A percentile compares a stretch with the other conserved stretches of the same genome.
Conservation (phyloP, 2,888 invertebrate genomes). For the Drosophila helvetica region DNA sequence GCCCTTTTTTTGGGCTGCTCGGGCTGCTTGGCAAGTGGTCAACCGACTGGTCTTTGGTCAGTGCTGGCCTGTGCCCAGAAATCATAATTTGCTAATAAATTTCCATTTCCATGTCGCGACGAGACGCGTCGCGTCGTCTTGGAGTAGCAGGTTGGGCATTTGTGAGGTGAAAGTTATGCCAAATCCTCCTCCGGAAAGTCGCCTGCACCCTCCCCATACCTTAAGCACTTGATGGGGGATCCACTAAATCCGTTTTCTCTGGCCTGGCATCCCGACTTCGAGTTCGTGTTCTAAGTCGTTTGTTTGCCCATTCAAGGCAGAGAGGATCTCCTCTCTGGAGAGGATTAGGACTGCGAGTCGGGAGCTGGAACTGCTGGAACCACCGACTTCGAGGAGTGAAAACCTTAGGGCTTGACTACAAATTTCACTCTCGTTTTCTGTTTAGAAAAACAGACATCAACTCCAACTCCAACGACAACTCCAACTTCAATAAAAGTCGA, state of each 20-base stretch:
- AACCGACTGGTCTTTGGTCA: constrained; percentile 10
- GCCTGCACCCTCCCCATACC: constrained; percentile 10
- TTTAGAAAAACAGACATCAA: constrained; percentile 43
- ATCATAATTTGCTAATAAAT: constrained; percentile 77
- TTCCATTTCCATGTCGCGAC: constrained; percentile 70
- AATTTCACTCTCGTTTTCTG: constrained; percentile 69
- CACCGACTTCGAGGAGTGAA: constrained; percentile 19
- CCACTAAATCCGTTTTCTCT: too few species aligned
- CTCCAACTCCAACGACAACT: neutral
- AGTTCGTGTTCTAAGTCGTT: neutral
- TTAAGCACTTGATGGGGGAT: too few species aligned
- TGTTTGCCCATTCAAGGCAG: neutral
- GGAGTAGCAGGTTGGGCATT: constrained; percentile 50
- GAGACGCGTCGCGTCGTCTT: constrained; percentile 17
- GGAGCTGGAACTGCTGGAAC: neutral
- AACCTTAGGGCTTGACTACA: constrained; percentile 9
- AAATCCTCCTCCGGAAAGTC: constrained; percentile 9
- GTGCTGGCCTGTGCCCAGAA: constrained; percentile 57
- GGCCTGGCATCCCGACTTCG: too few species aligned
- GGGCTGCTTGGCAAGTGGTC: constrained; percentile 40
- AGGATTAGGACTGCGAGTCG: too few species aligned
- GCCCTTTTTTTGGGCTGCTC: constrained; percentile 23
- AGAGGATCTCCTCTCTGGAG: too few species aligned
- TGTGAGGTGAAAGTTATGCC: constrained; percentile 63
- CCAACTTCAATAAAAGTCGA: neutral